phyloP scores from a whole-genome alignment of 2,113 vertebrate genomes.

The Prunella himalayana region DNA sequence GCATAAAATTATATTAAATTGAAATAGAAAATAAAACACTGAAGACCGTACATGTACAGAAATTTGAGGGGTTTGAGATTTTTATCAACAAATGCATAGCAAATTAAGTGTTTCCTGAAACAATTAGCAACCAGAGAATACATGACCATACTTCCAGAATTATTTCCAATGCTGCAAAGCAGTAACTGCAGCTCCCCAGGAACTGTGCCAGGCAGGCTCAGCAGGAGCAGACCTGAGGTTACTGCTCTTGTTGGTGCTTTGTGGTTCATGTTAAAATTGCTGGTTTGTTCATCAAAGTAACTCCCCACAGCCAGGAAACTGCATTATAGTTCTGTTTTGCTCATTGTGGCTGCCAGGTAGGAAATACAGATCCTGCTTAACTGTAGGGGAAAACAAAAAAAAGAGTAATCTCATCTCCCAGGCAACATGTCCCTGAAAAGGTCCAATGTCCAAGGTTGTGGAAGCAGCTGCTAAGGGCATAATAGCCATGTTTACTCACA shows the following conservation, averaged over 20 bases:
- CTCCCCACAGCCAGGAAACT: not conserved
- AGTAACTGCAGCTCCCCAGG: not conserved
- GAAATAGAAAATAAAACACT: not conserved
- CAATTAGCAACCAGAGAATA: not conserved
- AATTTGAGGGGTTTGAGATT: not conserved
- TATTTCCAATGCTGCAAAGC: not conserved
- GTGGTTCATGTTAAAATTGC: not conserved
- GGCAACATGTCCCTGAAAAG: not conserved
- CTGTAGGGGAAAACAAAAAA: not conserved
- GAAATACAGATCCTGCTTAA: not conserved
- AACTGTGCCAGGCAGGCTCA: not conserved
- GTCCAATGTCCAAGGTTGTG: slow-evolving; percentile 20
- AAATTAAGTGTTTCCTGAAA: not conserved
- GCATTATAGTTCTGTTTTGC: not conserved
- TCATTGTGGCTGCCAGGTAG: not conserved
- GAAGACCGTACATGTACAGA: not conserved
- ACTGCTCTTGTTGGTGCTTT: not conserved
- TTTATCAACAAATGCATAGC: not conserved
- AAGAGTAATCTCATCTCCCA: not conserved
- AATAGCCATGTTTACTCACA: not conserved
- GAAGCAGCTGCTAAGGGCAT: not conserved
- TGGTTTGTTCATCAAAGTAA: not conserved
- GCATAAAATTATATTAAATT: not conserved
- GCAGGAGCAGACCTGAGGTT: not conserved
- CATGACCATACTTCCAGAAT: not conserved